A percentile compares a stretch with the other conserved stretches of the same genome.
Conservation (phyloP, 30 jellyfish, hydroid and myxozoan genomes). For the Chrysaora quinquecirrha region DNA sequence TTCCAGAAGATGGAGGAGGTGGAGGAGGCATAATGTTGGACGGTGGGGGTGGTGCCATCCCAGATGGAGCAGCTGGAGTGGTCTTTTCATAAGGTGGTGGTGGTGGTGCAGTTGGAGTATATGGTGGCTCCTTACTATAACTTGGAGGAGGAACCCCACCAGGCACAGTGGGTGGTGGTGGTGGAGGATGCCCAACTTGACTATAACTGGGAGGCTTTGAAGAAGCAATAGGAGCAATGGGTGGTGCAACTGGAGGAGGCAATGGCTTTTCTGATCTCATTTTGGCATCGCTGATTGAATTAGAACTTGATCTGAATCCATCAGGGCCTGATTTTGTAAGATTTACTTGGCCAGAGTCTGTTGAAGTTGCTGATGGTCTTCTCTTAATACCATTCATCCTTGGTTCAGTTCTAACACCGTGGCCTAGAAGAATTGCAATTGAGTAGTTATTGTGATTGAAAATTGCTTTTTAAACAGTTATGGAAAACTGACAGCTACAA, state of each 20-base stretch:
- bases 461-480: too few species aligned
- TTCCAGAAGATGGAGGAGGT: constrained; percentile 54
- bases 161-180: constrained; percentile 60
- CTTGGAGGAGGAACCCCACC: background rate
- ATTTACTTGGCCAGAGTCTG: constrained; percentile 74
- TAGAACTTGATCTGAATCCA: constrained; percentile 73
- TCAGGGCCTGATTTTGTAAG: constrained; percentile 62
- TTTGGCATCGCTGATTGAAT: constrained; percentile 64
- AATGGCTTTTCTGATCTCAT: constrained; percentile 38
- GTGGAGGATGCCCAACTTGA: constrained; percentile 46
- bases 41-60: constrained; percentile 20
- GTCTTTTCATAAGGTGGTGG: constrained; percentile 10
- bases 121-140: background rate
- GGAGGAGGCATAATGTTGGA: constrained; percentile 17
- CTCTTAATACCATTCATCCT: constrained; percentile 26
- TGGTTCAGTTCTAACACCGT: constrained; percentile 87
- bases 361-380: constrained; percentile 82
- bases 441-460: too few species aligned
- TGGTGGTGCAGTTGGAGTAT: constrained; percentile 2
- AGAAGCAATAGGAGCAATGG: constrained; percentile 62
- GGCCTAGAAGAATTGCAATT: constrained; percentile 78
- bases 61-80: background rate
- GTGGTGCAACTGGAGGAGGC: constrained; percentile 79
- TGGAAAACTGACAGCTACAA: too few species aligned
- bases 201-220: constrained; percentile 26